These are phyloP conservation scores for Cyanoramphus novaezelandiae DNA, from an alignment of 2,113 vertebrate species.

Conservation along the genomic window DNA sequence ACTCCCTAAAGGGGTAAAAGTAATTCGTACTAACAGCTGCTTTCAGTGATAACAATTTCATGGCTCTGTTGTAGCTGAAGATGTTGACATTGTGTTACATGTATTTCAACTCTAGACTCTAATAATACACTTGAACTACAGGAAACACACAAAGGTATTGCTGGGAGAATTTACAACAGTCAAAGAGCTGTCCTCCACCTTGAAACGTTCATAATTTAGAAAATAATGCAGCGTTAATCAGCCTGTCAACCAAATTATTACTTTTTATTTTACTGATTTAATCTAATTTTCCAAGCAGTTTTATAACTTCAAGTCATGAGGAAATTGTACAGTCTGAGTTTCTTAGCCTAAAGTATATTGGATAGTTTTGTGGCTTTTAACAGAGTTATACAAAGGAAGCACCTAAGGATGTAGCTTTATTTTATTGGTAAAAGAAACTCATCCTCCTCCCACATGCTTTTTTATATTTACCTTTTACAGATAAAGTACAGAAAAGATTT, in stretches of 20 bases:
- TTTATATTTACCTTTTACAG: background rate
- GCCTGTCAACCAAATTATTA: background rate
- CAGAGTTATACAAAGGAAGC: background rate
- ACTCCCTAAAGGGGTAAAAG: conserved; percentile 68
- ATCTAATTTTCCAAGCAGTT: background rate
- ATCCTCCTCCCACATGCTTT: background rate
- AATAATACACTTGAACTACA: background rate
- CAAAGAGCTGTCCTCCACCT: conserved; percentile 54
- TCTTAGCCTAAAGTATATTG: background rate
- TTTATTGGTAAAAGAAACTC: background rate
- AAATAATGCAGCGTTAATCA: background rate
- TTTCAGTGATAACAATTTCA: background rate
- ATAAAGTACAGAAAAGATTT: background rate
- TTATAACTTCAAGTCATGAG: background rate
- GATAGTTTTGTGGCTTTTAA: background rate
- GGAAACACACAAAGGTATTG: background rate
- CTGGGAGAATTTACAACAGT: background rate
- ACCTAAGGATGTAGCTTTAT: background rate
- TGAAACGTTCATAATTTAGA: background rate
- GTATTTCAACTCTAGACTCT: background rate
- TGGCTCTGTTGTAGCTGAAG: background rate
- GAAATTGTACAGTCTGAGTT: background rate
- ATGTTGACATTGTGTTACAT: background rate
- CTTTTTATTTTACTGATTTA: background rate
- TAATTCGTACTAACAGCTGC: background rate